These are phyloP conservation scores for Tuta absoluta DNA, from an alignment of 2,888 invertebrate species.

Conservation along the genomic window DNA sequence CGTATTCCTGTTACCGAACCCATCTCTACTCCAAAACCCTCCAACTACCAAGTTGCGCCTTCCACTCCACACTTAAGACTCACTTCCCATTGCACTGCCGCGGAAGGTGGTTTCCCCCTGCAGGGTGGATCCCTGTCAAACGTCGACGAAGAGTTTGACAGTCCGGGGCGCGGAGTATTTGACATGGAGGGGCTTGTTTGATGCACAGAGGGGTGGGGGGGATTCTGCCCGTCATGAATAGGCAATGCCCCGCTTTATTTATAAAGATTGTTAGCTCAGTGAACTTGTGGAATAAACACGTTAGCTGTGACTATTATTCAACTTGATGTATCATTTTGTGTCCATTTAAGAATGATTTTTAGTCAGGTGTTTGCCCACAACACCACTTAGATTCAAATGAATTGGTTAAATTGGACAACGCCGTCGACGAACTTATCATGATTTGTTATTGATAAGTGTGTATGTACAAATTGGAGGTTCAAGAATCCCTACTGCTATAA, in stretches of 20 bases:
- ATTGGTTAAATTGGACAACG: too few species aligned
- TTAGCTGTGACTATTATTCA: conserved; percentile 38
- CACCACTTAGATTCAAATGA: too few species aligned
- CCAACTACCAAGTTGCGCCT: conserved; percentile 34
- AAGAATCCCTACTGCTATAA: too few species aligned
- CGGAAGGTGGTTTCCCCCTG: conserved; percentile 72
- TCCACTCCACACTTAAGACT: conserved; percentile 39
- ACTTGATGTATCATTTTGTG: background rate
- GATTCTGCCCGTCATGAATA: conserved; percentile 81
- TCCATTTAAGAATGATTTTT: too few species aligned
- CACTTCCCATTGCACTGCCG: conserved; percentile 37
- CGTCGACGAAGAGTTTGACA: conserved; percentile 81
- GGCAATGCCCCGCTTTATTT: conserved; percentile 80
- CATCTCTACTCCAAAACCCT: conserved; percentile 4
- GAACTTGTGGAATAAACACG: conserved; percentile 73
- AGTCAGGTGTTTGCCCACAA: too few species aligned
- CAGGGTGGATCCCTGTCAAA: conserved; percentile 81
- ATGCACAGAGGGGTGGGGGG: conserved; percentile 69
- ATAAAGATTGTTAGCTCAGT: conserved; percentile 78
- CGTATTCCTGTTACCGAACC: background rate
- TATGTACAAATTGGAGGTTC: too few species aligned
- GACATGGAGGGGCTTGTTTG: conserved; percentile 82
- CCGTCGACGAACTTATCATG: too few species aligned
- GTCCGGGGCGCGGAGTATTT: conserved; percentile 81
- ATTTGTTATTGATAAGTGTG: too few species aligned